Evolutionary conservation across 2,113 vertebrate species (phyloP).

Genomic region (Crotophaga sulcirostris): DNA sequence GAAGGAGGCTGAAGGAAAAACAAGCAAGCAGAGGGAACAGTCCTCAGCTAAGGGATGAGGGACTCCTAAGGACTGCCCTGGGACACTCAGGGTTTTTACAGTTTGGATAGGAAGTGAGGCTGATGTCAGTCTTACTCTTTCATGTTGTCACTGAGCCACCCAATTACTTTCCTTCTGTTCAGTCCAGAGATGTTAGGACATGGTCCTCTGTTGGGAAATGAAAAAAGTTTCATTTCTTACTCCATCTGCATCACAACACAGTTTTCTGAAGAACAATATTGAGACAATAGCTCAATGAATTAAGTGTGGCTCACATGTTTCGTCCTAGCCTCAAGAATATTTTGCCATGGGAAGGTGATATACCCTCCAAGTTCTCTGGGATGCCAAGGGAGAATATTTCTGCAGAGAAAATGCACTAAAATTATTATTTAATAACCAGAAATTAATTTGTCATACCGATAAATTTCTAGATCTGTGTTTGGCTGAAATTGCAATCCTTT

Average conservation of each 20-base stretch:
- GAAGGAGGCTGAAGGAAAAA: not conserved
- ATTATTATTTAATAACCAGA: not conserved
- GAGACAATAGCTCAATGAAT: not conserved
- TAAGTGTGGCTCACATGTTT: not conserved
- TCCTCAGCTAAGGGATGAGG: not conserved
- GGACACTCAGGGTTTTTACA: not conserved
- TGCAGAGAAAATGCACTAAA: not conserved
- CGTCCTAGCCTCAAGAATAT: not conserved
- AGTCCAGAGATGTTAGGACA: not conserved
- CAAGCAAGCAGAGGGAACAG: not conserved
- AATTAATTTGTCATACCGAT: not conserved
- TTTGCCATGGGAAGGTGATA: not conserved
- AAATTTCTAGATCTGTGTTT: not conserved
- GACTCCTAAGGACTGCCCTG: not conserved
- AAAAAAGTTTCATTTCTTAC: not conserved
- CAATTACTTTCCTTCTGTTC: not conserved
- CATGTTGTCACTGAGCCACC: rapidly evolving
- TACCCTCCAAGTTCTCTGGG: not conserved
- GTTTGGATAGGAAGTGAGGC: not conserved
- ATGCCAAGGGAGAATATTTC: not conserved
- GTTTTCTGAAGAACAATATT: not conserved
- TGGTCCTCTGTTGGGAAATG: not conserved
- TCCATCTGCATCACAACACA: not conserved
- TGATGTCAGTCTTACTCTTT: not conserved
- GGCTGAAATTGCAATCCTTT: not conserved